phyloP scores from a whole-genome alignment of 1,140 invertebrate genomes.

The Lasioglossum baleicum region DNA sequence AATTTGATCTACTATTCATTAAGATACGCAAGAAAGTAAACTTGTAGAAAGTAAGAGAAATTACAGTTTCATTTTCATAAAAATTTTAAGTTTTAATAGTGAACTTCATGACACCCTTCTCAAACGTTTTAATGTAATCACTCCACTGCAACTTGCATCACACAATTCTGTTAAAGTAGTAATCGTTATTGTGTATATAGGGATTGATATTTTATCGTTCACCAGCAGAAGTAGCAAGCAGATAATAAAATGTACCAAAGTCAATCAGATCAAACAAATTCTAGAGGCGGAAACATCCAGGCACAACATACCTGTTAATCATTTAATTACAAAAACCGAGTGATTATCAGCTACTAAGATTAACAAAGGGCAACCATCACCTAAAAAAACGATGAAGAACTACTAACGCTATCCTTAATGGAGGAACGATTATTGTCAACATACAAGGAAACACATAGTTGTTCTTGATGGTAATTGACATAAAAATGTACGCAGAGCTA shows the following conservation, averaged over 20 bases:
- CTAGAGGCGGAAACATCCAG: constrained; percentile 44
- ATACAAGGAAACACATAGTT: constrained; percentile 53
- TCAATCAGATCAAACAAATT: constrained; percentile 39
- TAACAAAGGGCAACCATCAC: constrained; percentile 46
- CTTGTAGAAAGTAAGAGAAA: constrained; percentile 14
- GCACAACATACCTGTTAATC: constrained; percentile 57
- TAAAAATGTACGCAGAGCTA: constrained; percentile 68
- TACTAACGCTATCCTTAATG: constrained; percentile 37
- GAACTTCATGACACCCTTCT: constrained; percentile 9
- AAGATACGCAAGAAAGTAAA: constrained; percentile 16
- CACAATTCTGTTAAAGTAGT: constrained; percentile 52
- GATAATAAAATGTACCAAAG: constrained; percentile 30
- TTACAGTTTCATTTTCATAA: constrained; percentile 12
- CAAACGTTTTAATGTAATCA: constrained; percentile 52
- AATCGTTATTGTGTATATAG: constrained; percentile 34
- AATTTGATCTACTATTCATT: constrained; percentile 20
- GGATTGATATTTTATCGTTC: constrained; percentile 20
- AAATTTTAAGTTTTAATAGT: constrained; percentile 1
- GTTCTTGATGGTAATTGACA: constrained; percentile 34
- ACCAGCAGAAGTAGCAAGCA: constrained; percentile 43
- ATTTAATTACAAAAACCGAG: constrained; percentile 38
- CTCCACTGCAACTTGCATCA: constrained; percentile 58
- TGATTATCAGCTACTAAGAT: constrained; percentile 41
- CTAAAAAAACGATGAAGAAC: constrained; percentile 49
- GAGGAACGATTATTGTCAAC: constrained; percentile 37